A percentile compares a stretch with the other conserved stretches of the same genome.
These are phyloP conservation scores for Protobothrops mucrosquamatus DNA, from an alignment of 2,113 vertebrate species.

Conservation along the genomic window DNA sequence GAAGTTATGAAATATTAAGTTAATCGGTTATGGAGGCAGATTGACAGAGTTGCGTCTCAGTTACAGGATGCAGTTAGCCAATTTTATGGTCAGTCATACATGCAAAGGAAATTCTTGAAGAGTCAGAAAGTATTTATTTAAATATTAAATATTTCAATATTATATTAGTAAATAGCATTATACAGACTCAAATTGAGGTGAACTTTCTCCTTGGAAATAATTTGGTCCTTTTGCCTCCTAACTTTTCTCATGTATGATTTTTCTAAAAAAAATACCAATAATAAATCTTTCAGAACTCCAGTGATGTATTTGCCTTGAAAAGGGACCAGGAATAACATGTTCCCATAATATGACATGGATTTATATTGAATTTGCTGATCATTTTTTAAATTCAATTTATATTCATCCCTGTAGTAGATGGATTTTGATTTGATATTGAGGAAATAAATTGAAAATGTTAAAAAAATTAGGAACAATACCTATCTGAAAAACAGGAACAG, in stretches of 20 bases:
- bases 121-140: background rate
- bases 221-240: background rate
- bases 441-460: conserved; percentile 7
- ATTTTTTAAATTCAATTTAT: background rate
- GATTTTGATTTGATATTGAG: conserved; percentile 19
- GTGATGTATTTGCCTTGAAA: background rate
- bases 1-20: background rate
- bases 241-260: background rate
- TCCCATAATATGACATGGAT: background rate
- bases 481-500: background rate
- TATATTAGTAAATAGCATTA: background rate
- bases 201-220: background rate
- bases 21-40: no score
- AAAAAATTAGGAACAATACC: background rate
- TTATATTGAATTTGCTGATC: background rate
- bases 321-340: background rate
- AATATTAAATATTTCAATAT: background rate
- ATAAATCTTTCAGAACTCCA: background rate
- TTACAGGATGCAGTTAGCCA: background rate
- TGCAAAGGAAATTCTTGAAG: background rate
- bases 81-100: background rate
- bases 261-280: conserved; percentile 5
- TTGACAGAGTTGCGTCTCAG: no score
- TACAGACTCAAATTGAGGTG: conserved; percentile 1
- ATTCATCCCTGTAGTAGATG: background rate